Evolutionary conservation across 1,140 invertebrate species (phyloP).

Genomic region (Maconellicoccus hirsutus): DNA sequence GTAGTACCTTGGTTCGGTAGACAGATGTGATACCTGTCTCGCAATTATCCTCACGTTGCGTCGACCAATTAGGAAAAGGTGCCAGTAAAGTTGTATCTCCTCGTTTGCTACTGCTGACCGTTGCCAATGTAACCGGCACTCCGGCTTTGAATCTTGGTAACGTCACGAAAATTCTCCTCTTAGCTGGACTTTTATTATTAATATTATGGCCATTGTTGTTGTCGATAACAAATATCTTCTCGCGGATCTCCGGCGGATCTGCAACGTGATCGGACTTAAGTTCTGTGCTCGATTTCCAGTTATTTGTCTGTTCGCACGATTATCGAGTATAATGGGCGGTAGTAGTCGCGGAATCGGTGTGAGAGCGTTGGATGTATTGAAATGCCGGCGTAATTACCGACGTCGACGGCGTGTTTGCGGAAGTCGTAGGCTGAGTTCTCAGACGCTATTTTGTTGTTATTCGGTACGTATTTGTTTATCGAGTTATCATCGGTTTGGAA

Average conservation of each 20-base stretch:
- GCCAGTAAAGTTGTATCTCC: constrained; percentile 27
- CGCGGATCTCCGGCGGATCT: background rate
- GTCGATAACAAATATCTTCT: background rate
- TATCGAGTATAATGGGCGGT: too few relatives aligned
- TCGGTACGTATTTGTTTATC: too few relatives aligned
- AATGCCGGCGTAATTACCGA: too few relatives aligned
- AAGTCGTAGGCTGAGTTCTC: too few relatives aligned
- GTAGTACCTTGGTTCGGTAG: constrained; percentile 31
- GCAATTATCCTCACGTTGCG: constrained; percentile 22
- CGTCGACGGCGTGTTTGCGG: too few relatives aligned
- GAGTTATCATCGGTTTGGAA: too few relatives aligned
- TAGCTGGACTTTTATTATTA: background rate
- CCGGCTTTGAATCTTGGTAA: constrained; percentile 30
- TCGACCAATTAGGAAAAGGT: constrained; percentile 32
- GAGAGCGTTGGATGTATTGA: too few relatives aligned
- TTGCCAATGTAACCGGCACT: constrained; percentile 31
- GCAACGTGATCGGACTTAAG: too few relatives aligned
- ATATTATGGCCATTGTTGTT: background rate
- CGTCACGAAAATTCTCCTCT: constrained; percentile 29
- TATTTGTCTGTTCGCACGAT: too few relatives aligned
- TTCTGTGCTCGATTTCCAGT: too few relatives aligned
- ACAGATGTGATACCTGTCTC: constrained; percentile 32
- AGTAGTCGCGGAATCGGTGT: too few relatives aligned
- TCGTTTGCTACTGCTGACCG: constrained; percentile 24
- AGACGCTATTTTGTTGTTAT: too few relatives aligned